Evolutionary conservation across 2,113 vertebrate species (phyloP).

Genomic region (Sula dactylatra): DNA sequence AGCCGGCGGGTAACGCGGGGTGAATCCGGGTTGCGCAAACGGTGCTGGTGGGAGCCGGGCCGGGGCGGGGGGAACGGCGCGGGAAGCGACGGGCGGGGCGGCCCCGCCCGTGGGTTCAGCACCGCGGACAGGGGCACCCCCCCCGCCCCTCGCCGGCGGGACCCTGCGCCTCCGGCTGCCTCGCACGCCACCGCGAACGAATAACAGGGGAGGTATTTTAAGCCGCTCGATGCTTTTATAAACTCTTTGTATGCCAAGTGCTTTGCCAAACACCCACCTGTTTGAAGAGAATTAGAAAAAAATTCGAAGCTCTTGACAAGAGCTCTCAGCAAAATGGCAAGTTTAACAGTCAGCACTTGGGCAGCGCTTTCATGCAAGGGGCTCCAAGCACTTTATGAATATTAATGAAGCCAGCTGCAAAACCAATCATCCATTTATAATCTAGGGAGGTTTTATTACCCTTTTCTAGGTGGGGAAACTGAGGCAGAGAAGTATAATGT

Average conservation of each 20-base stretch:
- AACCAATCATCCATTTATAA: not conserved
- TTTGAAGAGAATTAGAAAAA: not conserved
- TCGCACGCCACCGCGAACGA: not conserved
- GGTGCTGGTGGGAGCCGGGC: not conserved
- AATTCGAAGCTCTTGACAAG: not conserved
- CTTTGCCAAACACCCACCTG: not conserved
- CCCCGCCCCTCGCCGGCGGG: no score
- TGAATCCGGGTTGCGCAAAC: not conserved
- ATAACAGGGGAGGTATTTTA: not conserved
- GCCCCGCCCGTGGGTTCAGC: not conserved
- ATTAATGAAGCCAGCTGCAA: conserved; percentile 22
- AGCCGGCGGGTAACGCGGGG: not conserved
- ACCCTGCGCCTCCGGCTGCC: not conserved
- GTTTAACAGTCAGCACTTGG: not conserved
- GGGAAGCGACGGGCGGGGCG: no score
- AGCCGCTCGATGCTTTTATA: not conserved
- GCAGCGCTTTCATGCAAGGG: not conserved
- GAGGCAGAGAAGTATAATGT: not conserved
- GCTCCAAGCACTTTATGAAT: conserved; percentile 11
- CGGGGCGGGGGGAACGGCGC: not conserved
- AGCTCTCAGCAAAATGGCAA: conserved; percentile 9
- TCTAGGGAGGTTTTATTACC: not conserved
- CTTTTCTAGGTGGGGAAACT: not conserved
- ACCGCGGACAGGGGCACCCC: conserved; percentile 11
- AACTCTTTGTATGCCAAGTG: not conserved